A percentile compares a stretch with the other conserved stretches of the same genome.
Conservation (phyloP, 2,113 vertebrate species). For the Python bivittatus region DNA sequence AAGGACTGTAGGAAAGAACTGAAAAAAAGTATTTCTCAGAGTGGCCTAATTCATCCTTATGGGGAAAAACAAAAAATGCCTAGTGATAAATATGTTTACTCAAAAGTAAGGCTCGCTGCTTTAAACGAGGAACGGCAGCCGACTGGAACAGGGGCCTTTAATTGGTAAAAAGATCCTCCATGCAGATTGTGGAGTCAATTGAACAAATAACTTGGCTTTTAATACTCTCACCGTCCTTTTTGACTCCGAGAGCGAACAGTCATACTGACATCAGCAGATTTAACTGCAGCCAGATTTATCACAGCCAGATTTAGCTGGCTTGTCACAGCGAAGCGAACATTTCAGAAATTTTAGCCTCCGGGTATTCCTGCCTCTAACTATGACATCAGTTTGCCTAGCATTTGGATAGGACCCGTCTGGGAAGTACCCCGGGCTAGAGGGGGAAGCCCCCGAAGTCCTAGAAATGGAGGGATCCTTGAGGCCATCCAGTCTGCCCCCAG, state of each 20-base stretch:
- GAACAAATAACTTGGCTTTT: background rate
- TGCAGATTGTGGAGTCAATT: background rate
- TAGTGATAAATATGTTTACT: background rate
- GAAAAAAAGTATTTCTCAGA: background rate
- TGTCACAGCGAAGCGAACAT: background rate
- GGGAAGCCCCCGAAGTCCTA: background rate
- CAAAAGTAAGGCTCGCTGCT: background rate
- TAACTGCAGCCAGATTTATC: background rate
- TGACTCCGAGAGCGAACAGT: background rate
- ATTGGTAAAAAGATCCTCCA: background rate
- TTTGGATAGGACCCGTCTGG: no score
- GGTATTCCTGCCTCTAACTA: background rate
- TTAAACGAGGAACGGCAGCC: background rate
- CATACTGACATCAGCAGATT: background rate
- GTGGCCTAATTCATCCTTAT: background rate
- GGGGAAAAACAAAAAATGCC: no score
- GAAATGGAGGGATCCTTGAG: background rate
- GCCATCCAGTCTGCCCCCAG: background rate
- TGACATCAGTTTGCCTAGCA: no score
- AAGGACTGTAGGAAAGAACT: background rate
- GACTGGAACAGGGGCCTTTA: background rate
- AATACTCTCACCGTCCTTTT: background rate
- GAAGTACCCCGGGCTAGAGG: no score
- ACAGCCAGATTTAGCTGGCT: background rate
- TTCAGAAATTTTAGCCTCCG: background rate